phyloP scores from a whole-genome alignment of 2,113 vertebrate genomes.

The Cyanoliseus patagonus region DNA sequence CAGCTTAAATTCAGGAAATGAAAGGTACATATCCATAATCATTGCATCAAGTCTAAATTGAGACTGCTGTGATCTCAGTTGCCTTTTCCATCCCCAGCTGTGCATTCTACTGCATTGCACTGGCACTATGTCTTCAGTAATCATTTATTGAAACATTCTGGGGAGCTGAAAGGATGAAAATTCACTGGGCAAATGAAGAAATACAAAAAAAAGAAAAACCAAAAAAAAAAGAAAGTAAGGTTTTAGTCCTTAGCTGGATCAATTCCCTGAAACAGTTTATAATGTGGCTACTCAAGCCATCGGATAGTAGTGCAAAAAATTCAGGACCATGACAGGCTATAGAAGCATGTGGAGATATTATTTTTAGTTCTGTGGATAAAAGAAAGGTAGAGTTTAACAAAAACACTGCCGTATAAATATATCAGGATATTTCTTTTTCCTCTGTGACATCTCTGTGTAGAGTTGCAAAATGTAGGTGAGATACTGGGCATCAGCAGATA shows the following conservation, averaged over 20 bases:
- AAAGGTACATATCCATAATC: conserved; percentile 32
- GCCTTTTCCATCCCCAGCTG: conserved; percentile 7
- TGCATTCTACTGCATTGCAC: not conserved
- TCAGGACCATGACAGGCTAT: not conserved
- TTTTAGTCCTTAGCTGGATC: not conserved
- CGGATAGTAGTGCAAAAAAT: not conserved
- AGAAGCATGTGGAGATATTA: not conserved
- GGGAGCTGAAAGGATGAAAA: not conserved
- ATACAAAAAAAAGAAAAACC: fast-evolving
- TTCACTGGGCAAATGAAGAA: not conserved
- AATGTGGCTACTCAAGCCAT: not conserved
- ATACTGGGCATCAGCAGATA: not conserved
- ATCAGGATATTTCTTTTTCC: not conserved
- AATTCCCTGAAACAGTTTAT: not conserved
- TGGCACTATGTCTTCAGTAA: not conserved
- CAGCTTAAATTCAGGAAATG: conserved; percentile 32
- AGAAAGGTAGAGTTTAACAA: not conserved
- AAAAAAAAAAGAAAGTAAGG: fast-evolving
- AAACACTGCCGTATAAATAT: not conserved
- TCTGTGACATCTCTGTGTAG: not conserved
- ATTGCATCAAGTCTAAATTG: conserved; percentile 38
- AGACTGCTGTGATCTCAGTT: conserved; percentile 30
- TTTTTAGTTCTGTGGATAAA: not conserved
- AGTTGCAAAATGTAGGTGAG: not conserved
- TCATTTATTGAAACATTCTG: not conserved